These are phyloP conservation scores for Drosophila ercepeae DNA, from an alignment of 1,140 invertebrate genomes.

Conservation along the genomic window DNA sequence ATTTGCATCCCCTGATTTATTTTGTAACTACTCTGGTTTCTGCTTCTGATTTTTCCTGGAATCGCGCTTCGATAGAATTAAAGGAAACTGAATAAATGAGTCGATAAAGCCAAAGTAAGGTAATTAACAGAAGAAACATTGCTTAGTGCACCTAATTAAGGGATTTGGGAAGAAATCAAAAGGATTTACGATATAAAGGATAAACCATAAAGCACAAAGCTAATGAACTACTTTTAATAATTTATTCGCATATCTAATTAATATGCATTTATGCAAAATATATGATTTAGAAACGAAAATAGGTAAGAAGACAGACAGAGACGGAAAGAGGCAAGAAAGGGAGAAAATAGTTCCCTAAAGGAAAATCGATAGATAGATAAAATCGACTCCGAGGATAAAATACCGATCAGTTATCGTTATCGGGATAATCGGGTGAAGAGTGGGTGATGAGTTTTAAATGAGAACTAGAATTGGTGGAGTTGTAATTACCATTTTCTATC, in stretches of 20 bases:
- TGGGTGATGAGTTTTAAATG: constrained; percentile 37
- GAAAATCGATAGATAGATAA: constrained; percentile 35
- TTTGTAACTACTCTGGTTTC: constrained; percentile 28
- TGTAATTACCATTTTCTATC: constrained; percentile 84
- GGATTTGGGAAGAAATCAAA: constrained; percentile 1
- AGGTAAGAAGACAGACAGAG: constrained; percentile 20
- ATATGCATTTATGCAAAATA: constrained; percentile 3
- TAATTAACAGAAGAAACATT: constrained; percentile 16
- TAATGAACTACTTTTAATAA: constrained; percentile 36
- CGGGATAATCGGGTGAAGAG: constrained; percentile 37
- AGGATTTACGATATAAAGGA: background rate
- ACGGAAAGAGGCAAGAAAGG: constrained; percentile 20
- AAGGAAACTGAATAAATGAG: constrained; percentile 15
- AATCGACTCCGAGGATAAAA: too few species aligned
- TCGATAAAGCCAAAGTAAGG: constrained; percentile 40
- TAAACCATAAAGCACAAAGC: constrained; percentile 20
- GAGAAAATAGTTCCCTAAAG: constrained; percentile 21
- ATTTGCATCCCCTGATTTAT: constrained; percentile 70
- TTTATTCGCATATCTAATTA: constrained; percentile 9
- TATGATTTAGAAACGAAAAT: constrained; percentile 17
- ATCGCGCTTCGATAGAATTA: constrained; percentile 23
- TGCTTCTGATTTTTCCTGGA: constrained; percentile 20
- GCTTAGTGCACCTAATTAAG: constrained; percentile 28
- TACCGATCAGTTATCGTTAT: constrained; percentile 15
- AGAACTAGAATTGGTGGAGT: constrained; percentile 70